Evolutionary conservation across 2,888 invertebrate genomes (phyloP), one percentile per base, ranked within the genome.

Genomic region (Eulithis testata): DNA sequence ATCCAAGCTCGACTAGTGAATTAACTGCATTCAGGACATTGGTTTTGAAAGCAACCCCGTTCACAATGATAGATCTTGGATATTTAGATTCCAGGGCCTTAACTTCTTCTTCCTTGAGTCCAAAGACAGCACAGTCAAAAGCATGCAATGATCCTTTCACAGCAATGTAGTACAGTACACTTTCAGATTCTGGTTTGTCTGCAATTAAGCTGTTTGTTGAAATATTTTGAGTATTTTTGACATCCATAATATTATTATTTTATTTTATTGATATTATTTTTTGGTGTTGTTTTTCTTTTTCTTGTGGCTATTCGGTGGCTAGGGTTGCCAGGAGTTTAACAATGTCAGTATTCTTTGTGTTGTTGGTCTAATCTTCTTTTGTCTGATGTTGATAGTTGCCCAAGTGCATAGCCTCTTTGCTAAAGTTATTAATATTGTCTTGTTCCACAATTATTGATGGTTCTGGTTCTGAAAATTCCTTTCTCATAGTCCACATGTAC

Each of bases 401-500:
- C 70, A 89, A 78, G 78, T 91, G 91, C 90, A 93, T 88, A 83
- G 93, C 93, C 86, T 95, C 95, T 75, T 94, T 94, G 74, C 94
- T 94, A 76, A 94, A 94, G 80, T 95, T 95, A 36, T 93, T 94
- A 53, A 95, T 91, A 79, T 95, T 95, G 73, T 95, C 95, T 78
- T 94, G 94, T 69, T 95, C 95, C 67, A 95, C 94, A 78, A 93
- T 88, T 62, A 94, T 91, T 50, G 93, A 94, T 31, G 97, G 97
- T 86, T 97, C 97, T 62, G 97, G 97, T 80, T 96, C 96, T 50
- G 95, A 94, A 86, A 97, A 97, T 78, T 97, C 97, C 86, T 97
- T 97, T 93, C 97, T 95, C 96, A 97, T 97, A 89, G 97, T 98
- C 97, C 97, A 97, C 96, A 97, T 97, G 80, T 97, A 97, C 85